phyloP scores from a whole-genome alignment of 2,888 invertebrate species.

The Drosophila seclusa region DNA sequence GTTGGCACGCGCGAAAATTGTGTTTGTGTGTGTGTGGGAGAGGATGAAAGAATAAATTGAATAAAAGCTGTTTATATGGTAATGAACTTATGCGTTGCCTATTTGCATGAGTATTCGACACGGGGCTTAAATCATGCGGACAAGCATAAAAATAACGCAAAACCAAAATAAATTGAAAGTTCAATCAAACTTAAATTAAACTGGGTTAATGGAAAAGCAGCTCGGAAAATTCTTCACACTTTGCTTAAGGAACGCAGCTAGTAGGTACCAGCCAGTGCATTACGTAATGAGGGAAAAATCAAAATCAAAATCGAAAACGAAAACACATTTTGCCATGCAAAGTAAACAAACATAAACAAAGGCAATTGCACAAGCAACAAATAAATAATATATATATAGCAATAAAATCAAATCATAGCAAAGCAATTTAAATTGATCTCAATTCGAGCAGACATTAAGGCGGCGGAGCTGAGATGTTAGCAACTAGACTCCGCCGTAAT shows the following conservation, averaged over 20 bases:
- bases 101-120: conserved; percentile 58
- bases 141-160: neutral
- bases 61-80: conserved; percentile 70
- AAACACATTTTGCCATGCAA: conserved; percentile 5
- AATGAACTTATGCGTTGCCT: conserved; percentile 47
- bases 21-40: conserved; percentile 2
- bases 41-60: conserved; percentile 27
- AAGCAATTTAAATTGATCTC: conserved; percentile 57
- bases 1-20: conserved; percentile 60
- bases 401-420: conserved; percentile 40
- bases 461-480: neutral
- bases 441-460: conserved; percentile 41
- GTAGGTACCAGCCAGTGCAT: neutral
- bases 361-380: conserved; percentile 23
- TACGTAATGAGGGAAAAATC: conserved; percentile 44
- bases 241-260: conserved; percentile 19
- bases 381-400: conserved; percentile 17
- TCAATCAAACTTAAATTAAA: conserved; percentile 1
- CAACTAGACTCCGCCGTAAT: conserved; percentile 6
- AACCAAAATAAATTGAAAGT: neutral
- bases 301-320: neutral
- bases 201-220: conserved; percentile 4
- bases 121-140: conserved; percentile 6
- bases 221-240: neutral
- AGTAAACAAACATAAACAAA: conserved; percentile 44